Evolutionary conservation across 1,140 invertebrate genomes (phyloP).

Genomic region (Neotoxoptera formosana): DNA sequence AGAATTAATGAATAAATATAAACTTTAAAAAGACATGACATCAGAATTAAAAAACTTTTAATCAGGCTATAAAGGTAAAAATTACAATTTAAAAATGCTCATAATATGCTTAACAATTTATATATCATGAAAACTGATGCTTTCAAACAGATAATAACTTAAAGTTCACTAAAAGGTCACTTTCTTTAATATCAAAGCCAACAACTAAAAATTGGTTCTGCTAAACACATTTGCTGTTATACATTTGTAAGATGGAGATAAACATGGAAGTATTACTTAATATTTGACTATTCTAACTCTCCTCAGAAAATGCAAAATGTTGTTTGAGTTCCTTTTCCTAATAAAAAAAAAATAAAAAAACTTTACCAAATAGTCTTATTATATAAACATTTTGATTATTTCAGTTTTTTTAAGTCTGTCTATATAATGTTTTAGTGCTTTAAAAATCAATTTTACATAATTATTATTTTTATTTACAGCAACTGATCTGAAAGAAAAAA

Average conservation of each 20-base stretch:
- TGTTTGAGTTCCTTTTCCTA: no score
- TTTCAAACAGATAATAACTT: not conserved
- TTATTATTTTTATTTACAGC: conserved; percentile 66
- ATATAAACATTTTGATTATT: not conserved
- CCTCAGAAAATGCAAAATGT: not conserved
- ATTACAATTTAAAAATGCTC: not conserved
- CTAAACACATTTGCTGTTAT: not conserved
- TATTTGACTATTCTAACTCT: not conserved
- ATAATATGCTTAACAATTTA: not conserved
- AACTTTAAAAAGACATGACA: not conserved
- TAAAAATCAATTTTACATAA: conserved; percentile 17
- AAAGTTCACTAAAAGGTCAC: not conserved
- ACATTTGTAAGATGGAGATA: not conserved
- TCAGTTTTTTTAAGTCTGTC: not conserved
- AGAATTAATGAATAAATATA: not conserved
- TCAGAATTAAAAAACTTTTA: not conserved
- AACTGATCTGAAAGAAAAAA: conserved; percentile 78
- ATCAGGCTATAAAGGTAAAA: not conserved
- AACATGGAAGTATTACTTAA: not conserved
- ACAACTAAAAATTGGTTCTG: not conserved
- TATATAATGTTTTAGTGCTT: not conserved
- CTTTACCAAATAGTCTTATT: not conserved
- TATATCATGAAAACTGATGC: not conserved
- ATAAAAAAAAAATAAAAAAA: no score
- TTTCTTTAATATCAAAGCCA: not conserved